Evolutionary conservation across 2,797 vertebrate species (phyloP).

Genomic region (Sebastes paucispinis): DNA sequence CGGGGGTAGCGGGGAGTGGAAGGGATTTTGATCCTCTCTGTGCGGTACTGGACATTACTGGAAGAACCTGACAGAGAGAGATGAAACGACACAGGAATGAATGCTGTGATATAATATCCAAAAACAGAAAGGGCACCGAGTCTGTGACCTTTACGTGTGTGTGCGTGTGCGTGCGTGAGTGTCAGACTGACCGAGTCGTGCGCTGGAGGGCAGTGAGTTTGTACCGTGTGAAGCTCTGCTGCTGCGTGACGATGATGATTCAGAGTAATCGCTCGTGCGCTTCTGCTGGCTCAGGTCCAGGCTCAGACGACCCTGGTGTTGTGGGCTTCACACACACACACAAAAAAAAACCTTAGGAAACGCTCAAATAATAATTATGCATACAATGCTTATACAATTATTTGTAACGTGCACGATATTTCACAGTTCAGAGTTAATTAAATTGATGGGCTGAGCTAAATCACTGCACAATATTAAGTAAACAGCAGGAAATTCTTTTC

Average conservation of each 20-base stretch:
- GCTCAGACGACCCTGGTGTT: constrained; percentile 94
- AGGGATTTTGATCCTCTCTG: constrained; percentile 97
- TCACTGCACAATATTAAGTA: constrained; percentile 1
- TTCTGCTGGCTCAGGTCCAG: constrained; percentile 94
- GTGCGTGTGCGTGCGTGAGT: constrained; percentile 52
- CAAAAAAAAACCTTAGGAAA: background rate
- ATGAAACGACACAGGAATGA: constrained; percentile 26
- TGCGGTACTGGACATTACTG: constrained; percentile 91
- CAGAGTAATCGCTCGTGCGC: constrained; percentile 73
- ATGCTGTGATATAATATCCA: background rate
- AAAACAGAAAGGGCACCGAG: constrained; percentile 8
- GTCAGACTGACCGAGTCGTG: constrained; percentile 91
- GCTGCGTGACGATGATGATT: constrained; percentile 88
- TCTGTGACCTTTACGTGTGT: constrained; percentile 37
- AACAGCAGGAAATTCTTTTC: constrained; percentile 11
- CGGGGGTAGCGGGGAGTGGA: constrained; percentile 93
- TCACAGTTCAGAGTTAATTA: constrained; percentile 32
- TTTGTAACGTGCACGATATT: background rate
- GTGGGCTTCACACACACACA: constrained; percentile 78
- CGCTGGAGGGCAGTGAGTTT: constrained; percentile 94
- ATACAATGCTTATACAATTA: background rate
- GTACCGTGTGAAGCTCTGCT: constrained; percentile 92
- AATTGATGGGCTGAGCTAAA: constrained; percentile 15
- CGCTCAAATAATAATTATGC: background rate
- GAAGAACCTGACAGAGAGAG: constrained; percentile 85